These are phyloP conservation scores for Cryptoleucopteryx plumbea DNA, from an alignment of 2,113 vertebrate species.

Conservation along the genomic window DNA sequence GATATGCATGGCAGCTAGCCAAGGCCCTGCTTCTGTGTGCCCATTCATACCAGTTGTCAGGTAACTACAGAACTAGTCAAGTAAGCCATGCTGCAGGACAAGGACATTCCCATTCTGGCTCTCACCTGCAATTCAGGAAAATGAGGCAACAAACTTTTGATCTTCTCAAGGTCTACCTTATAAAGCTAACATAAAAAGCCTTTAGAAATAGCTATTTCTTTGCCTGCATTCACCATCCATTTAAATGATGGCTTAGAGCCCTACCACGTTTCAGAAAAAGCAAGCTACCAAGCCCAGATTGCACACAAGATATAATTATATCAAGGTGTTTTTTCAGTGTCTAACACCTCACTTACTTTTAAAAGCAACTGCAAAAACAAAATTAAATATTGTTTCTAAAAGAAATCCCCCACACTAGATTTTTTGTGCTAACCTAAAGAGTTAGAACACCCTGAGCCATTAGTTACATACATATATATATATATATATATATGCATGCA, in stretches of 20 bases:
- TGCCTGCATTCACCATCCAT: neutral
- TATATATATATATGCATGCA: neutral
- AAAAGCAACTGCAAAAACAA: neutral
- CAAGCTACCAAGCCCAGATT: neutral
- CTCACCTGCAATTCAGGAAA: neutral
- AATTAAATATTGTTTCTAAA: neutral
- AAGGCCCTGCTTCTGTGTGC: neutral
- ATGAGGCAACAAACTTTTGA: fast-evolving
- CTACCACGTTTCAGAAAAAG: neutral
- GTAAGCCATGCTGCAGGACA: neutral
- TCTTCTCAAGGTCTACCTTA: neutral
- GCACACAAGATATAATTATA: neutral
- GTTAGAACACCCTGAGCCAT: neutral
- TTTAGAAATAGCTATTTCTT: neutral
- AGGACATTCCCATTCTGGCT: neutral
- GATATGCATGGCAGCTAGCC: neutral
- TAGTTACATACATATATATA: neutral
- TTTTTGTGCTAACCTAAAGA: neutral
- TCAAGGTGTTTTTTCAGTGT: neutral
- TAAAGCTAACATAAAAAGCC: neutral
- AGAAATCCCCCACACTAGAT: fast-evolving
- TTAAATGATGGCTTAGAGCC: neutral
- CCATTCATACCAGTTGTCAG: neutral
- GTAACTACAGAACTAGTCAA: neutral
- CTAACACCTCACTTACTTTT: neutral